Percentiles rank a stretch among this genome's conserved stretches.
Evolutionary conservation across 92 coral and sea anemone genomes (phyloP).

Genomic region (Parazoanthus swiftii): DNA sequence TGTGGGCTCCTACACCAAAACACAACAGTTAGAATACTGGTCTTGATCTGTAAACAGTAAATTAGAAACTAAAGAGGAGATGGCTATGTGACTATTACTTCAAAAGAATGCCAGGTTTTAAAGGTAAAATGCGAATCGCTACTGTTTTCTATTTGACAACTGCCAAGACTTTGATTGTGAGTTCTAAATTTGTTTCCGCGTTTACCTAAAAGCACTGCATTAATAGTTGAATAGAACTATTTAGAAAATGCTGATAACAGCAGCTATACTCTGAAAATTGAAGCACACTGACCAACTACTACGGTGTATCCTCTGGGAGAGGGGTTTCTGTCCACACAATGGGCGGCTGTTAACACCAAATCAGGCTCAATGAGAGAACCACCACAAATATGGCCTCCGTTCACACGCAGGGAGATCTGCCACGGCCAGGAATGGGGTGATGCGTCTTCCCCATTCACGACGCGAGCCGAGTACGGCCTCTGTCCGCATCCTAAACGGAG

Average conservation of each 20-base stretch:
- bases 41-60: not conserved
- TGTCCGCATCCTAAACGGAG: constrained; percentile 46
- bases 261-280: not conserved
- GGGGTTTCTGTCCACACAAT: constrained; percentile 52
- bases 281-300: constrained; percentile 46
- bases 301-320: constrained; percentile 55
- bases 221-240: no score
- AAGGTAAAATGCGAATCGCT: no score
- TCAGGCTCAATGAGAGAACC: constrained; percentile 53
- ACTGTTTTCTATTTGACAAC: no score
- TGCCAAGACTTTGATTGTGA: no score
- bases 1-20: constrained; percentile 47
- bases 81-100: no score
- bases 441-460: constrained; percentile 58
- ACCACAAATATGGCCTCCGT: constrained; percentile 56
- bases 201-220: no score
- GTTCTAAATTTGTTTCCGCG: not conserved
- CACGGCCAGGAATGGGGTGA: constrained; percentile 55
- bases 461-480: constrained; percentile 47
- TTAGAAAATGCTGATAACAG: not conserved
- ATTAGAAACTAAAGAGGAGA: not conserved
- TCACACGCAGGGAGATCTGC: constrained; percentile 60
- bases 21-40: not conserved
- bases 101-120: no score
- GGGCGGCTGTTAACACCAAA: constrained; percentile 61